Evolutionary conservation across 2,888 invertebrate species (phyloP).

Genomic region (Dryomyza anilis): DNA sequence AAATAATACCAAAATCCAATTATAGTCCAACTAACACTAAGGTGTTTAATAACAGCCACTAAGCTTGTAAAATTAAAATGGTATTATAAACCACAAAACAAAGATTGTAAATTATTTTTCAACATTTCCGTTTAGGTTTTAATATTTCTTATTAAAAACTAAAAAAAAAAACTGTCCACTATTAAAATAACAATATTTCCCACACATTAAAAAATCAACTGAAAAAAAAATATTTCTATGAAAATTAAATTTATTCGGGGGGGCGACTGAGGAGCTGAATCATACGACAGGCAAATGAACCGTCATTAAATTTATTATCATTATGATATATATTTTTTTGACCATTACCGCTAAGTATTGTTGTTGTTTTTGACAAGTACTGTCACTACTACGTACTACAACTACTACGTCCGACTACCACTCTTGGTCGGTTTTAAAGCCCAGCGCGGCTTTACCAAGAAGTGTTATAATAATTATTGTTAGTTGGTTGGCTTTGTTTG

Average conservation of each 20-base stretch:
- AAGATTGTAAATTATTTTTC: slow-evolving; percentile 15
- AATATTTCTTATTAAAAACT: slow-evolving; percentile 15
- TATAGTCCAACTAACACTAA: too few relatives aligned
- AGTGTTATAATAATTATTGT: slow-evolving; percentile 19
- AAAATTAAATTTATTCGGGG: background rate
- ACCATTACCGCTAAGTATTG: slow-evolving; percentile 1
- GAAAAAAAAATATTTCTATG: slow-evolving; percentile 1
- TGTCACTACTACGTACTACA: too few relatives aligned
- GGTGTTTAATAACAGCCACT: too few relatives aligned
- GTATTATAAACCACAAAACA: too few relatives aligned
- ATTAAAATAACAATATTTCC: slow-evolving; percentile 16
- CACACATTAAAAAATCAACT: slow-evolving; percentile 15
- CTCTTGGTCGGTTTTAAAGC: background rate
- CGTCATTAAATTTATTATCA: slow-evolving; percentile 20
- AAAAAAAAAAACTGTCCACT: background rate
- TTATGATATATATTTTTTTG: slow-evolving; percentile 21
- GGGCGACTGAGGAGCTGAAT: background rate
- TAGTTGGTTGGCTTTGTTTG: background rate
- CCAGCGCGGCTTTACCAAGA: slow-evolving; percentile 8
- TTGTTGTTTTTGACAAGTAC: background rate
- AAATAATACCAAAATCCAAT: too few relatives aligned
- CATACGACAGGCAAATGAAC: background rate
- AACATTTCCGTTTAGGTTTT: slow-evolving; percentile 18
- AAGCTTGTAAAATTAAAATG: too few relatives aligned
- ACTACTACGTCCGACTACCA: background rate